Base-by-base conservation (phyloP, 1,140 invertebrate genomes). In the Drosophila punjabiensis region DNA sequence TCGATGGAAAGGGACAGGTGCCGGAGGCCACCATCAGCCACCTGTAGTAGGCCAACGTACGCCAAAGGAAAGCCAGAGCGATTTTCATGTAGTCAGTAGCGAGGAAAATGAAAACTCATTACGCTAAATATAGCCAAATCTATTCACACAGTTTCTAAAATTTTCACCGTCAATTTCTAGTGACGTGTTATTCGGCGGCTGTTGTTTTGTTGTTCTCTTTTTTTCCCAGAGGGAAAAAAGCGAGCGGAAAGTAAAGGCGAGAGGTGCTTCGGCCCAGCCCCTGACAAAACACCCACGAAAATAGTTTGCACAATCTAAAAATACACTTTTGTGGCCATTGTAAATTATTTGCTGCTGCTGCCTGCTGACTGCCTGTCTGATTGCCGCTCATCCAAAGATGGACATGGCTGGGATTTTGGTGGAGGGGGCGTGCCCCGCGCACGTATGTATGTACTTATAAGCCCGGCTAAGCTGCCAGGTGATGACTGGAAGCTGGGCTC, bases 91-190 rank as follows among this genome's bases (percentile, higher is more conserved):
- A 47, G 39, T 71, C 41, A 47, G 39, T 37, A 45, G 64, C 64
- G 50, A 18, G 55, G 70, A 86, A 76, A 82, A 87, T 52, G 77
- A 81, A 87, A 88, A 81, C 84, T 88, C 84, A 88, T 87, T 87
- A 84, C 66, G 81, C 81, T 83, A 82, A 85, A 85, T 90, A 79
- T 89, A 90, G 73, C 66, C 9, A 41, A 33, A 67, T 60, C 61
- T 80, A 79, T 81, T 78, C 79, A 71, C 67, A 81, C 56, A 63
- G 53, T 53, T 66, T 67, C 37, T 64, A 65, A 55, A 43, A 30
- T 61, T 70, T 76, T 59, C 41, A 60, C 41, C 43, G 43, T 43
- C 41, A 24, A 61, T 78, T 78, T 56, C 71, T 66, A 20, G 62
- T 60, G 74, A 64, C 35, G 43, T 47, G 43, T 47, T 69, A 33